Base-by-base conservation (phyloP, 2,797 vertebrate species). In the Epinephelus awoara region DNA sequence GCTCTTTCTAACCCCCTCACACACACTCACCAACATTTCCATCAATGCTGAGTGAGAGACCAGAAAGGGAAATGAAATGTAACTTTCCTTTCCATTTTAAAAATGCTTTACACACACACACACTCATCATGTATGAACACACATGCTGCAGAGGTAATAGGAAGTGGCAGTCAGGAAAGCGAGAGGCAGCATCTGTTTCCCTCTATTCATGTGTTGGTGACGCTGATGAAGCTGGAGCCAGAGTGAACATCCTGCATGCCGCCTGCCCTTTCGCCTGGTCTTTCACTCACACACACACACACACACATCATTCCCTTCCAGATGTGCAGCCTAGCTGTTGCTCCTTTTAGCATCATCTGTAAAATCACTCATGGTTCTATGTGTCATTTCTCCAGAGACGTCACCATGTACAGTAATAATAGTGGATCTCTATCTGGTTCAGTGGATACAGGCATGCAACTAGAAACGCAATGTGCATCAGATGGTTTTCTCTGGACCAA, bases 181-280 rank as follows among this genome's bases (percentile, higher is more conserved):
- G 19, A 89, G 83, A 80, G 76, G 85, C 85, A 72, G 85, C 95
- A 94, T 95, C 94, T 95, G 94, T 91, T 96, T 95, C 95, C 95
- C 81, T 86, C 87, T 74, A 93, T 95, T 94, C 89, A 90, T 87
- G 59, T 84, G 83, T 66, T 49, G 79, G 61, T 56, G 67, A 42
- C 38, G 82, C 85, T 67, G 79, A 76, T 73, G 84, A 83, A 46
- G 70, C 63, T 65, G 42, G 63, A 85, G 67, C 57, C 63, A 54
- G 62, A 76, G 77, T 6, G 78, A 87, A 86, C 85, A 84, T 95
- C 92, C 89, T 83, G 86, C 69, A 3, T 3, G 29, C 29, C 27
- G 18, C 44, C 61, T 34, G 15, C 29, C n/a, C 29, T 54, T 13
- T 79, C 34, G 2, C 65, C 54, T 38, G 12, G 11, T 29, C 38